Conservation (phyloP, 2,797 vertebrate genomes). For the Silurus aristotelis region DNA sequence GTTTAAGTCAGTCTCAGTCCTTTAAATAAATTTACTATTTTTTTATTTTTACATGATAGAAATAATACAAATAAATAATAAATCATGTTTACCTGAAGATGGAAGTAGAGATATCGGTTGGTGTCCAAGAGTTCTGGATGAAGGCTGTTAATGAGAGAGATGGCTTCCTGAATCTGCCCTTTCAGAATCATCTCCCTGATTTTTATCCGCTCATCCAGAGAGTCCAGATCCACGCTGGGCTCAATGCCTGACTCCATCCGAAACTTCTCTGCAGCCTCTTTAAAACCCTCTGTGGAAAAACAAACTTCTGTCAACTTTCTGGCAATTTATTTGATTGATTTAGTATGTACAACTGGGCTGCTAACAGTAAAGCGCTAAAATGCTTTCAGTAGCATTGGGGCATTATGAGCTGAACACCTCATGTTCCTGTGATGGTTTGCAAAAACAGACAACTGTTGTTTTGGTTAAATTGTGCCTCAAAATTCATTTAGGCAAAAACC, state of each 20-base stretch:
- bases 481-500: not conserved
- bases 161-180: constrained; percentile 95
- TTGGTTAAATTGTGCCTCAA: not conserved
- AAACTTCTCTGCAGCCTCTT: constrained; percentile 97
- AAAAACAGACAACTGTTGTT: not conserved
- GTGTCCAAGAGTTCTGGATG: constrained; percentile 94
- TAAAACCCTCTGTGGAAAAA: constrained; percentile 86
- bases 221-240: constrained; percentile 94
- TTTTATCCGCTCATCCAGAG: constrained; percentile 93
- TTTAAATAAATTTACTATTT: not conserved
- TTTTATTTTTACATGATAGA: too few relatives aligned
- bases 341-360: not conserved
- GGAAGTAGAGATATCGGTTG: constrained; percentile 94
- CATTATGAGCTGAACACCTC: not conserved
- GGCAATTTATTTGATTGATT: not conserved
- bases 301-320: not conserved
- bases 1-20: not conserved
- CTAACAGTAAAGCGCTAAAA: not conserved
- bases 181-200: constrained; percentile 97
- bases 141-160: constrained; percentile 91
- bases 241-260: constrained; percentile 97
- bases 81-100: constrained; percentile 82
- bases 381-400: not conserved
- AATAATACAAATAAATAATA: not conserved
- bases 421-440: not conserved